Evolutionary conservation across 1,140 invertebrate genomes (phyloP), one percentile per base, ranked within the genome.

Genomic region (Leucophenga varia): DNA sequence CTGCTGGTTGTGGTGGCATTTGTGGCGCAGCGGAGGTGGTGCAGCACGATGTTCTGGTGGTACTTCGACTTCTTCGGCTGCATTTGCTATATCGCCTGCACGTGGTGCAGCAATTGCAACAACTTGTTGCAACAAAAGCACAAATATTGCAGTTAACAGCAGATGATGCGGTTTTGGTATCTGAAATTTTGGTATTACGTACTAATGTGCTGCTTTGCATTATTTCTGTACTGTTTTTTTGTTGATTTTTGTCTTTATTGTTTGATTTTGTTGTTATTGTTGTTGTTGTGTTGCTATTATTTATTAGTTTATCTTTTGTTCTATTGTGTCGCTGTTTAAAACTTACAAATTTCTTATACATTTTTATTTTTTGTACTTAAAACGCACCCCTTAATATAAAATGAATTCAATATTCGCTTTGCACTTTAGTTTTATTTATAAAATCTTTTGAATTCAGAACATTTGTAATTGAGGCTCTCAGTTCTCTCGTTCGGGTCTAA

Each of bases 281-380:
- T 43, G 30, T 52, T 34, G 28, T 47, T 37, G 10, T 53, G 52
- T 35, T 51, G 31, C 5, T 44, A 10, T 10, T 25, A 25, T 10
- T 25, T 5, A 25, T 10, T 5, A 25, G 22, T 10, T 6, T 48
- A 10, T 13, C 35, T 31, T 43, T 25, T 46, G 46, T 25, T 57
- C 47, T 21, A 30, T n/a, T 18, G 54, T 46, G 22, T 40, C 28
- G 42, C 6, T 47, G 52, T 38, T 52, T 63, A 14, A 60, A 49
- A 40, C 49, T 63, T 48, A 57, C 51, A 42, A 72, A 46, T 59
- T 63, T 67, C 48, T 64, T 72, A 37, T 72, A 65, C 68, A 68
- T 72, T 43, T 30, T 43, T 37, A 6, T 52, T 49, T 49, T 58
- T 49, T 56, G 31, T 49, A 25, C 47, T 10, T 6, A 5, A 25